Base-by-base conservation (phyloP, 2,888 invertebrate species). In the Machimus atricapillus region DNA sequence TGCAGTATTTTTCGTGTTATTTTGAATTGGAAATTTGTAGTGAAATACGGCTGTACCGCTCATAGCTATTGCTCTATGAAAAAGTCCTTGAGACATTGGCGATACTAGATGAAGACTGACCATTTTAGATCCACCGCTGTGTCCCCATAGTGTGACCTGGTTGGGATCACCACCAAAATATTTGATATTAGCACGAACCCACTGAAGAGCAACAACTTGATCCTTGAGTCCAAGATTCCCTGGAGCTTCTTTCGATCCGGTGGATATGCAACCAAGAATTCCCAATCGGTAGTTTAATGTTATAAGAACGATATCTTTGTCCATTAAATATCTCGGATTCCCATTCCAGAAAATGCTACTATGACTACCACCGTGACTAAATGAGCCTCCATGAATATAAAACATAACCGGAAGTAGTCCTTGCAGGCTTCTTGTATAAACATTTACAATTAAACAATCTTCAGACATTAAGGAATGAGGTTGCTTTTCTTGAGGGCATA, bases 121-220 rank as follows among this genome's bases (percentile, higher is more conserved):
- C 5, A 94, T 93, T 89, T 91, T 91, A 0, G 93, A 91, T 0
- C 94, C 94, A 0, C 94, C 93, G 89, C 93, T 93, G 90, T 94
- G 93, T 0, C 96, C 96, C 0, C 94, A 90, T 9, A 96, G 91
- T 0, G 96, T 96, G 0, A 96, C 95, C 1, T 90, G 90, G 56
- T 93, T 90, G 0, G 95, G 94, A 91, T 96, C 94, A 0, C 96
- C 96, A 0, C 96, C 95, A 90, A 96, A 96, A 0, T 93, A 90
- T 0, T 91, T 92, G 78, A 96, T 95, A 90, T 96, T 95, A 14
- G 93, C 91, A 88, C 94, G 93, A 0, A 96, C 93, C 95, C 96
- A 96, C 89, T 94, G 93, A 66, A 96, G 90, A 0, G 94, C 95
- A 31, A 93, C 91, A 0, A 96, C 94, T 91, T 96, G 96, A 90